These are phyloP conservation scores for Sebastes schlegelii DNA, from an alignment of 2,113 vertebrate species.

Conservation along the genomic window DNA sequence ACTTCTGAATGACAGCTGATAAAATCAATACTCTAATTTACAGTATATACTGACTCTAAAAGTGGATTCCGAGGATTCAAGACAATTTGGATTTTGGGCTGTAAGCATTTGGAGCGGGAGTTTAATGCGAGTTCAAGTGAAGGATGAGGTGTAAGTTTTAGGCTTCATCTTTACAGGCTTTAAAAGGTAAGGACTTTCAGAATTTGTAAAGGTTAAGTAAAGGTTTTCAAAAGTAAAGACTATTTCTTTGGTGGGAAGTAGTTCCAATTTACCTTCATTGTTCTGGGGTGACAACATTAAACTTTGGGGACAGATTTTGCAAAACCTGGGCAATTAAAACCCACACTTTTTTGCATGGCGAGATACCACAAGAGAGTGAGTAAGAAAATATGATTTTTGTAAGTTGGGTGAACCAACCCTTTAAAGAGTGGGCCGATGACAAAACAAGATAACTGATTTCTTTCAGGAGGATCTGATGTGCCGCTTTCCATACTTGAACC, in stretches of 20 bases:
- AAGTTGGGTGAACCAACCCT: not conserved
- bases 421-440: not conserved
- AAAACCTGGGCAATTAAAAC: not conserved
- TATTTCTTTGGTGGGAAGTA: not conserved
- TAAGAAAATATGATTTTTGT: not conserved
- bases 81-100: constrained; percentile 4
- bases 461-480: not conserved
- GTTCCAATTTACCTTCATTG: not conserved
- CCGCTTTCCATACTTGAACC: not conserved
- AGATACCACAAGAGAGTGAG: not conserved
- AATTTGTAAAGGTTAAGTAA: too few relatives aligned
- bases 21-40: not conserved
- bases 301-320: not conserved
- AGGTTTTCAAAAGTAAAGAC: not conserved
- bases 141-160: constrained; percentile 30
- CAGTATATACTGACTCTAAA: not conserved
- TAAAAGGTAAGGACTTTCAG: constrained; percentile 59
- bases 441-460: not conserved
- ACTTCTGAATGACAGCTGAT: constrained; percentile 15
- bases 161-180: not conserved
- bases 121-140: constrained; percentile 8
- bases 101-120: not conserved
- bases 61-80: not conserved
- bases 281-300: not conserved
- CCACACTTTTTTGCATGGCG: not conserved